Base-by-base conservation (phyloP, 2,888 invertebrate species). In the Periphyllus acericola region DNA sequence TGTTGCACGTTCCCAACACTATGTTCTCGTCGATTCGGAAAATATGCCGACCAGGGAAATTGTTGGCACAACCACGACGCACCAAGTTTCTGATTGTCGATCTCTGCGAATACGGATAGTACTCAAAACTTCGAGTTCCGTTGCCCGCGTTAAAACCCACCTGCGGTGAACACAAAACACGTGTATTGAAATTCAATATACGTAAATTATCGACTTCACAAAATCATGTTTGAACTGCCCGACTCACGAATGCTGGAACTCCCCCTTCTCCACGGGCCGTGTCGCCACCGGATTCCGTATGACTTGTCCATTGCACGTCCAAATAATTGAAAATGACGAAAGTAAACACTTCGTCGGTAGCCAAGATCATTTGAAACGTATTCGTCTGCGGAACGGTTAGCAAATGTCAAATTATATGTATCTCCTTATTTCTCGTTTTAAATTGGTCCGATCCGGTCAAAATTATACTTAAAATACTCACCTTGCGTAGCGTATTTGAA, bases 131-230 rank as follows among this genome's bases (percentile, higher is more conserved):
- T 91, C 95, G 94, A 0, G 98, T 98, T 32, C 97, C 98, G 91
- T 98, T 97, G 83, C 99, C 99, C 85, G 96, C 99, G 92, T 99
- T 99, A 92, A 99, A 99, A 74, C 99, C 99, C 91, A 97, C 95
- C 97, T 97, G 90, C 72, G 92, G 90, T 72, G 92, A 91, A 6
- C 25, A n/a, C 34, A 87, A 52, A 52, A 6, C 21, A 66, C 9
- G 29, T 29, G 11, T 68, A 11, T 74, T 60, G 21, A 2, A 60
- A 1, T 60, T 21, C 0, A 4, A 3, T 60, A 1, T 8, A 40
- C 40, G 40, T 5, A 19, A 14, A 55, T 60, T 25, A 3, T 25
- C 4, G 60, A 19, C 5, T 5, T 46, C 21, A 40, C 9, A 11
- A 17, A 25, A 46, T 14, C 14, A 46, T 25, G 29, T 29, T 34